Evolutionary conservation across 2,797 vertebrate genomes (phyloP).

Genomic region (Betta splendens): DNA sequence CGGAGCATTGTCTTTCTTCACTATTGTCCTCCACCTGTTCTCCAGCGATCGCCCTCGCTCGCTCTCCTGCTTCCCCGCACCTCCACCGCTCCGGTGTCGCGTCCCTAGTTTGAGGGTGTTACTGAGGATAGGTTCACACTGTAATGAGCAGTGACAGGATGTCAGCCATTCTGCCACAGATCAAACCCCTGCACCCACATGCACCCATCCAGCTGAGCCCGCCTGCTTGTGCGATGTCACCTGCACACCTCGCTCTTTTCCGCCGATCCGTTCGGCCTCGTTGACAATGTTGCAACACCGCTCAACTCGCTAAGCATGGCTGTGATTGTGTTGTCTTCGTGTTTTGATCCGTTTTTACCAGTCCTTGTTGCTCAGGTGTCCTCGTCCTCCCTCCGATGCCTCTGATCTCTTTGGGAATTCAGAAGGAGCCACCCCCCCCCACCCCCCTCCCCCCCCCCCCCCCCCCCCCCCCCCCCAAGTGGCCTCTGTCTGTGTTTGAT

Average conservation of each 20-base stretch:
- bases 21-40: constrained; percentile 22
- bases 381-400: constrained; percentile 12
- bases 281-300: constrained; percentile 47
- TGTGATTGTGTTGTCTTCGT: background rate
- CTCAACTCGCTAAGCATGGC: background rate
- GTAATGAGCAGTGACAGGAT: constrained; percentile 71
- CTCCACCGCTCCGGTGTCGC: constrained; percentile 36
- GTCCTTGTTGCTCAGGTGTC: constrained; percentile 20
- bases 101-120: constrained; percentile 57
- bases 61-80: constrained; percentile 22
- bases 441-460: too few species aligned
- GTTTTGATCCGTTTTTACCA: constrained; percentile 7
- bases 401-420: constrained; percentile 44
- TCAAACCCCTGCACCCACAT: constrained; percentile 74
- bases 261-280: constrained; percentile 5
- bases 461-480: too few species aligned
- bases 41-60: constrained; percentile 13
- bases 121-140: constrained; percentile 64
- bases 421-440: constrained; percentile 34
- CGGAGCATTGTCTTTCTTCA: constrained; percentile 15
- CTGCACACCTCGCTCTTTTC: constrained; percentile 28
- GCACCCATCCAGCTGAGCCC: constrained; percentile 74
- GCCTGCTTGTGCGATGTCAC: constrained; percentile 54
- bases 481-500: constrained; percentile 62
- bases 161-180: constrained; percentile 59